These are phyloP conservation scores for Prorops nasuta DNA, from an alignment of 1,140 invertebrate species.

Conservation along the genomic window DNA sequence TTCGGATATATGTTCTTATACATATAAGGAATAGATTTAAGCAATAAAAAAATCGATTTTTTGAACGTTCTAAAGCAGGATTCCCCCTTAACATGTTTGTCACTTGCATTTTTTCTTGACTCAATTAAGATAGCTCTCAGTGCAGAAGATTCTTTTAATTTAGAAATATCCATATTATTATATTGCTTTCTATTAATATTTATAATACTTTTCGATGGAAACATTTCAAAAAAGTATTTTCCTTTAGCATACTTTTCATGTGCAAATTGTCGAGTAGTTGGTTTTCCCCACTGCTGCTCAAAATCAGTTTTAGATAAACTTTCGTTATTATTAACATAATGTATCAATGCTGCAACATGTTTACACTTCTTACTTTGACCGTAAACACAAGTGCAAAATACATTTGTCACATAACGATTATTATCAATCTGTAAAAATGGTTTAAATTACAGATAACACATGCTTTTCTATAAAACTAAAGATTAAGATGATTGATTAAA, in stretches of 20 bases:
- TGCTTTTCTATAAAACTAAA: too few species aligned
- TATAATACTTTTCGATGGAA: background rate
- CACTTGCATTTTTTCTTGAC: too few species aligned
- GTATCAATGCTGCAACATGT: constrained; percentile 20
- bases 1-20: too few species aligned
- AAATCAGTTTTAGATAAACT: constrained; percentile 21
- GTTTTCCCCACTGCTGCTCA: constrained; percentile 24
- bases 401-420: constrained; percentile 10
- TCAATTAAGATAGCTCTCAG: constrained; percentile 8
- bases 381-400: constrained; percentile 21
- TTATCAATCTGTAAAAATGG: constrained; percentile 15
- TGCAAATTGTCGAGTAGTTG: constrained; percentile 17
- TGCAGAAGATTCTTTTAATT: constrained; percentile 11
- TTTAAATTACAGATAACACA: too few species aligned
- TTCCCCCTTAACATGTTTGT: too few species aligned
- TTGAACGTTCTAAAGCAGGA: too few species aligned
- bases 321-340: constrained; percentile 21
- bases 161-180: background rate
- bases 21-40: too few species aligned
- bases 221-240: constrained; percentile 20
- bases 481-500: background rate
- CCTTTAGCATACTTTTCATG: constrained; percentile 23
- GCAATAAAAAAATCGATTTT: too few species aligned
- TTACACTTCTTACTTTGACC: constrained; percentile 20
- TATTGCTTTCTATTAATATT: background rate